Base-by-base conservation (phyloP, 2,113 vertebrate species). In the Poeciliopsis occidentalis region DNA sequence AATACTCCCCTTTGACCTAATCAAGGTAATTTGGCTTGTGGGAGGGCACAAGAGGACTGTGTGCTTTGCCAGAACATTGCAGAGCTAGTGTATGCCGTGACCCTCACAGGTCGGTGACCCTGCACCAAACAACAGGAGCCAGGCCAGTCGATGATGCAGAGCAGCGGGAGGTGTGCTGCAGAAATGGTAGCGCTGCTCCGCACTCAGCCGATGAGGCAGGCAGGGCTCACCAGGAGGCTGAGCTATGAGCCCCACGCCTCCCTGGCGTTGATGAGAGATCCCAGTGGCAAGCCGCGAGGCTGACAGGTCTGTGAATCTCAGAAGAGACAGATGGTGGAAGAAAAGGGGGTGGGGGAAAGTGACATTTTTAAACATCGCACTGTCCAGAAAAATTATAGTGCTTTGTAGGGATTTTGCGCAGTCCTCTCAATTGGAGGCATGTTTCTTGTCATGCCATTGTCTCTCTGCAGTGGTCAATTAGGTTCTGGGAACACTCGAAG, bases 161-260 rank as follows among this genome's bases (percentile, higher is more conserved):
- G 64, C 82, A 71, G 77, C 81, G 64, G 65, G 87, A 57, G 69
- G 79, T 81, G 84, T 67, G 64, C 64, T 78, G 82, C 66, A 83
- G 67, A 78, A 75, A 67, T 64, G 74, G 64, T 62, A 60, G 60
- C 15, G n/a, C 65, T 60, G 71, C 70, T 57, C 51, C 3, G 8
- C 8, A 17, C 51, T 79, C 71, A 57, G 73, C 81, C 73, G 81
- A 82, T 84, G 83, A 81, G 81, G 71, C 65, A 15, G 80, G 71
- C 83, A 65, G 60, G 71, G 75, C 75, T 83, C 87, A 85, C 70
- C 72, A 24, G 71, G 86, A 76, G 86, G 74, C 63, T 71, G 78
- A 87, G 84, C 73, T 51, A 27, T 57, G 17, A 79, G 77, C 79
- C 66, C 60, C 44, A 64, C 60, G 68, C 72, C 60, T 76, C 62